These are phyloP conservation scores for Drepanosiphum platanoidis DNA, from an alignment of 2,888 invertebrate species.

Conservation along the genomic window DNA sequence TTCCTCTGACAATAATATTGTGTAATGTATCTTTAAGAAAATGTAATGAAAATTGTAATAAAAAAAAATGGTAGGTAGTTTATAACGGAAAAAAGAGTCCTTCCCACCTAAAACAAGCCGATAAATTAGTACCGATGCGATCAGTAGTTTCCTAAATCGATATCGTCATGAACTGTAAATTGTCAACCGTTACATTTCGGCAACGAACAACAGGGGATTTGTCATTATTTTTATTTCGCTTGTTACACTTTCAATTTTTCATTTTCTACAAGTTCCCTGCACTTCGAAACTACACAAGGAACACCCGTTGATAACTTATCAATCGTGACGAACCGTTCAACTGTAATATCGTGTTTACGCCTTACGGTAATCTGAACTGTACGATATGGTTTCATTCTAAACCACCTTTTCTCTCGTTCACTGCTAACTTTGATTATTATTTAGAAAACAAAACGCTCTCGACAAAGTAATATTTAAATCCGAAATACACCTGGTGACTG, in stretches of 20 bases:
- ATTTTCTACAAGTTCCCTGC: conserved; percentile 9
- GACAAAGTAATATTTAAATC: not conserved
- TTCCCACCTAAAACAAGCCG: conserved; percentile 7
- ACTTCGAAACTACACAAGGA: conserved; percentile 1
- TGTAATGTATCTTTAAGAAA: conserved; percentile 10
- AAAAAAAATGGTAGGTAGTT: conserved; percentile 31
- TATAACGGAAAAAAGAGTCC: conserved; percentile 11
- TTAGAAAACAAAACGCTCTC: not conserved
- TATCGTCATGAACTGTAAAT: conserved; percentile 37
- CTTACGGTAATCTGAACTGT: conserved; percentile 5
- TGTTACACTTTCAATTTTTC: conserved; percentile 36
- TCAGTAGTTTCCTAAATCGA: conserved; percentile 45
- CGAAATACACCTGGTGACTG: not conserved
- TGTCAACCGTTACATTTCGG: conserved; percentile 53
- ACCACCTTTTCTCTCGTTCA: not conserved
- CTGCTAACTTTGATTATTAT: not conserved
- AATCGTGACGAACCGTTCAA: conserved; percentile 24
- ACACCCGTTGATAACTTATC: conserved; percentile 44
- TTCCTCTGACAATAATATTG: conserved; percentile 43
- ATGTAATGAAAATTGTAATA: not conserved
- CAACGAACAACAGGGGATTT: conserved; percentile 50
- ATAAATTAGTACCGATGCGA: conserved; percentile 21
- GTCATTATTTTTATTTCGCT: not conserved
- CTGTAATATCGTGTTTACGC: conserved; percentile 12
- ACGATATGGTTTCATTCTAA: not conserved